Evolutionary conservation across 1,140 invertebrate species (phyloP), one percentile per base, ranked within the genome.

Genomic region (Alviniconcha marisindica): DNA sequence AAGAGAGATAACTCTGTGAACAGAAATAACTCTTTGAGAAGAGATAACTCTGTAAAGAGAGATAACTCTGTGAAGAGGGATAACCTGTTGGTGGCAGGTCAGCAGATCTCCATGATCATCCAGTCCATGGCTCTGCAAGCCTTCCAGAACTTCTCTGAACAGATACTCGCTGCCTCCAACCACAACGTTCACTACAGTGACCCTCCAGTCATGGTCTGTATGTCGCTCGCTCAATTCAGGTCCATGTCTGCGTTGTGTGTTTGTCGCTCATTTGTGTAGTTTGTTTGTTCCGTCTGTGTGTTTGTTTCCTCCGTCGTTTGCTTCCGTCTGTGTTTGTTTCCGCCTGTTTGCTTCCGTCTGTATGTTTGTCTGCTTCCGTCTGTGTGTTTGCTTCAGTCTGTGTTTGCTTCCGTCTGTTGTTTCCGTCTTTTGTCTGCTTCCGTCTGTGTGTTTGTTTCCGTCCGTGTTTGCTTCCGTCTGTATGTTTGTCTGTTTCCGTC

Each of bases 81-180:
- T n/a, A 56, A 2, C 18, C 54, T 48, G 0, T 48, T 28, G 7
- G 88, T 94, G 94, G 44, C 91, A 98, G 97, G 98, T 95, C 96
- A 98, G 92, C 97, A 98, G 94, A 97, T 98, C 83, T 96, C 96
- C 0, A 94, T 96, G 77, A 96, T 96, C 94, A 93, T 98, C 18
- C 96, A 96, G 89, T 94, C 96, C 77, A 96, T 96, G 91, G 94
- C 98, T 66, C 95, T 97, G 88, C 95, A 96, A 90, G 95, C 96
- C 0, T 97, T 97, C 89, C 93, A 96, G 90, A 95, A 95, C n/a
- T 92, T 92, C 84, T 73, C 88, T n/a, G 48, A 77, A 28, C 40
- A 76, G 51, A 63, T 88, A 33, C 78, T 91, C 2, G 40, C 40
- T 28, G 69, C 69, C 7, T 74, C 85, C 31, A 82, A 81, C 5